Evolutionary conservation across 2,113 vertebrate genomes (phyloP).

Genomic region (Clinocottus analis): DNA sequence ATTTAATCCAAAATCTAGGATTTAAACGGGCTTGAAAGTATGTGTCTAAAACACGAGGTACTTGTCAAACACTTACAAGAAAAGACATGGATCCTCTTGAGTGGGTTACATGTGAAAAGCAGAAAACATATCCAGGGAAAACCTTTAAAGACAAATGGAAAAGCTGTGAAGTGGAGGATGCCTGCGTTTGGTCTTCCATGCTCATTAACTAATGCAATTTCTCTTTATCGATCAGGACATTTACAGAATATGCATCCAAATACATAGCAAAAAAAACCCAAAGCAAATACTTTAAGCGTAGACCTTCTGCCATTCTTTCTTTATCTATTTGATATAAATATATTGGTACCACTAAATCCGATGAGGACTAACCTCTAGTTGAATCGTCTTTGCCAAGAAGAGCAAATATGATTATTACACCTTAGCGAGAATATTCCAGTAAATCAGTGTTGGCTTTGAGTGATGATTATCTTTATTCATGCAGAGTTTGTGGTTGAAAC

Average conservation of each 20-base stretch:
- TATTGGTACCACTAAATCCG: neutral
- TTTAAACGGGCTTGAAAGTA: neutral
- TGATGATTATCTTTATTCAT: neutral
- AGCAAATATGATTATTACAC: neutral
- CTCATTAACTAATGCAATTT: neutral
- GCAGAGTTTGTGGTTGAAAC: neutral
- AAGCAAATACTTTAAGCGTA: neutral
- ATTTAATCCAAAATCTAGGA: neutral
- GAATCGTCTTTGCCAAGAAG: neutral
- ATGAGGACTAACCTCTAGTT: neutral
- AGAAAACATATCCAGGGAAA: conserved; percentile 54
- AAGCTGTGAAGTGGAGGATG: neutral
- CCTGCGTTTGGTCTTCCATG: neutral
- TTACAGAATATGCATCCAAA: neutral
- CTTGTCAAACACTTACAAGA: conserved; percentile 78
- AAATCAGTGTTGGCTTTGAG: neutral
- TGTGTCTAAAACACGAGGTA: neutral
- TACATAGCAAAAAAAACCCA: neutral
- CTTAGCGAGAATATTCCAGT: neutral
- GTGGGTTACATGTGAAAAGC: conserved; percentile 54
- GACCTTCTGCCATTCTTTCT: neutral
- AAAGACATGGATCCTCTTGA: conserved; percentile 85
- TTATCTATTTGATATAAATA: neutral
- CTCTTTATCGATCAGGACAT: neutral
- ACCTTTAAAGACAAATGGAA: conserved; percentile 54